Percentiles rank a stretch among this genome's conserved stretches.
These are phyloP conservation scores for Ophioninae sp. DNA, from an alignment of 2,888 invertebrate species.

Conservation along the genomic window DNA sequence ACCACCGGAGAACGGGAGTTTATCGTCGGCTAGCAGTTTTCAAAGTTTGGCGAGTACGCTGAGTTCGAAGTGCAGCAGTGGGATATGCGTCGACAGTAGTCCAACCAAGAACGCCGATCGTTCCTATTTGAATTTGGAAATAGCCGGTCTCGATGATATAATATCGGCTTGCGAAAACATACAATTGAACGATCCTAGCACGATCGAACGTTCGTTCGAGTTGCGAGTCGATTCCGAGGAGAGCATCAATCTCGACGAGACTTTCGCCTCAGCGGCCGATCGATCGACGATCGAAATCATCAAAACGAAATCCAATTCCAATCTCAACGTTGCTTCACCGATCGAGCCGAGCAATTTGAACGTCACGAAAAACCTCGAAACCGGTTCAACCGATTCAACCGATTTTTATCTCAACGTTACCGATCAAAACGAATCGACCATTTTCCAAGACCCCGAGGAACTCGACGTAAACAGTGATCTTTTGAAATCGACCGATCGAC, in stretches of 20 bases:
- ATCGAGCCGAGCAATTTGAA: background rate
- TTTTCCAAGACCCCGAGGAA: too few species aligned
- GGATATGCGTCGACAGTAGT: conserved; percentile 67
- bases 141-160: conserved; percentile 74
- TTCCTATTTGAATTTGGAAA: conserved; percentile 69
- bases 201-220: conserved; percentile 32
- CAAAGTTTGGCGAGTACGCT: conserved; percentile 74
- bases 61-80: conserved; percentile 74
- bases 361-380: background rate
- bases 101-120: conserved; percentile 65
- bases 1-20: conserved; percentile 63
- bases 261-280: conserved; percentile 73
- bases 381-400: too few species aligned
- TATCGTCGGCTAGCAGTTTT: conserved; percentile 76
- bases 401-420: background rate
- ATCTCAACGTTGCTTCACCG: conserved; percentile 13
- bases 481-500: too few species aligned
- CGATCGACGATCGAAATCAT: conserved; percentile 51
- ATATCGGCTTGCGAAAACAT: conserved; percentile 74
- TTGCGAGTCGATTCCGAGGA: conserved; percentile 61
- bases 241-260: conserved; percentile 71
- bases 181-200: conserved; percentile 63
- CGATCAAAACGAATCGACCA: background rate
- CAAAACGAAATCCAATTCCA: background rate
- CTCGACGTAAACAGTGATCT: too few species aligned